Evolutionary conservation across 1,140 invertebrate genomes (phyloP).

Genomic region (Himalopsyche phryganea): DNA sequence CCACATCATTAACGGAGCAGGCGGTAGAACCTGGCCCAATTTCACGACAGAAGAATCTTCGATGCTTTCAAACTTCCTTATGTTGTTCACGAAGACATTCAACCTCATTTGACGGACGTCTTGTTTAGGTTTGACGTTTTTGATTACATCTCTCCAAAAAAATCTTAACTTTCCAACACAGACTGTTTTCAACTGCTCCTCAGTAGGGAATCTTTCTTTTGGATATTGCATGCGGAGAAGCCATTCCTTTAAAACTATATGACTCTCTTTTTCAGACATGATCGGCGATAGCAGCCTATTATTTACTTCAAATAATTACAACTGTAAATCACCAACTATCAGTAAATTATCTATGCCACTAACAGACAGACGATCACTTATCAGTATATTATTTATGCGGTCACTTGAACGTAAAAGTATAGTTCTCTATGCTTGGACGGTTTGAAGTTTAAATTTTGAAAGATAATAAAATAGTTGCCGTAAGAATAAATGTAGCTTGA

Average conservation of each 20-base stretch:
- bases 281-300: too few relatives aligned
- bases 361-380: too few relatives aligned
- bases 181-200: conserved; percentile 18
- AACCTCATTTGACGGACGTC: conserved; percentile 13
- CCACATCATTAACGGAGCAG: conserved; percentile 2
- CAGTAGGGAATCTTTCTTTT: conserved; percentile 20
- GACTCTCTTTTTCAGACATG: conserved; percentile 6
- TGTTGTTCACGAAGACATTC: conserved; percentile 14
- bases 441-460: too few relatives aligned
- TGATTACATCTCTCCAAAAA: conserved; percentile 14
- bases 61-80: conserved; percentile 5
- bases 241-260: conserved; percentile 12
- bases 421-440: too few relatives aligned
- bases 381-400: too few relatives aligned
- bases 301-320: too few relatives aligned
- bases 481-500: too few relatives aligned
- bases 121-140: conserved; percentile 15
- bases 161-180: conserved; percentile 10
- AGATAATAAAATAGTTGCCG: too few relatives aligned
- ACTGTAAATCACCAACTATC: too few relatives aligned
- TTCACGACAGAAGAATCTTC: conserved; percentile 13
- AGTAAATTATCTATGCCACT: too few relatives aligned
- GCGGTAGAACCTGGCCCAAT: conserved; percentile 13
- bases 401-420: too few relatives aligned
- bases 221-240: conserved; percentile 16